Evolutionary conservation across 2,888 invertebrate genomes (phyloP).

Genomic region (Hypercompe scribonia): DNA sequence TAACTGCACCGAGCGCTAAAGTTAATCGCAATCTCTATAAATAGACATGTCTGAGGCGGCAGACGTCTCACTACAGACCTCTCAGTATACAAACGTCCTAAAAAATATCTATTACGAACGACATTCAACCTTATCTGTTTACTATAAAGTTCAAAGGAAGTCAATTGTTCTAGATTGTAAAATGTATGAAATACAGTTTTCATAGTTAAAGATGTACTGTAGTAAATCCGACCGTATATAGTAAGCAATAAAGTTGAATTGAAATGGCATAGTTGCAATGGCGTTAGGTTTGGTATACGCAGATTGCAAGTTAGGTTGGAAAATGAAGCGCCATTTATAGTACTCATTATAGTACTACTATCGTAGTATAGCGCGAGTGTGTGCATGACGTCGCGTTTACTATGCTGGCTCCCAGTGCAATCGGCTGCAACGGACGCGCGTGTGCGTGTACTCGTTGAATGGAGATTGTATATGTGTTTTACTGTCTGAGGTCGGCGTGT

Average conservation of each 20-base stretch:
- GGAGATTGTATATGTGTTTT: conserved; percentile 67
- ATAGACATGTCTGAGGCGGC: conserved; percentile 80
- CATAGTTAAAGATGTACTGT: conserved; percentile 31
- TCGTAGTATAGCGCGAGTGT: conserved; percentile 73
- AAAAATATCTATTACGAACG: conserved; percentile 30
- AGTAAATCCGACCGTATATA: conserved; percentile 50
- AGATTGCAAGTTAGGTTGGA: conserved; percentile 75
- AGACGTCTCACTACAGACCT: conserved; percentile 69
- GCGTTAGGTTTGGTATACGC: conserved; percentile 55
- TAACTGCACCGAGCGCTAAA: conserved; percentile 64
- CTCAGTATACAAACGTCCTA: conserved; percentile 53
- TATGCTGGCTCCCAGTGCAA: conserved; percentile 56
- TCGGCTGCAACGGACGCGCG: conserved; percentile 54
- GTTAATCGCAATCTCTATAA: conserved; percentile 79
- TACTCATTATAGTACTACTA: conserved; percentile 81
- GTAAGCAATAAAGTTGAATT: conserved; percentile 54
- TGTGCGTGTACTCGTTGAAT: conserved; percentile 73
- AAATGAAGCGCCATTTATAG: conserved; percentile 82
- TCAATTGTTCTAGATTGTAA: conserved; percentile 23
- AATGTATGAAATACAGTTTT: conserved; percentile 51
- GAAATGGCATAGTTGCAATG: conserved; percentile 36
- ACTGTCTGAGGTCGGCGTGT: conserved; percentile 64
- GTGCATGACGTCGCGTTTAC: conserved; percentile 53
- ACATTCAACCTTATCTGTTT: conserved; percentile 41
- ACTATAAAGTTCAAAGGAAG: conserved; percentile 26